These are phyloP conservation scores for Adrianichthys oophorus DNA, from an alignment of 2,797 vertebrate species.

Conservation along the genomic window DNA sequence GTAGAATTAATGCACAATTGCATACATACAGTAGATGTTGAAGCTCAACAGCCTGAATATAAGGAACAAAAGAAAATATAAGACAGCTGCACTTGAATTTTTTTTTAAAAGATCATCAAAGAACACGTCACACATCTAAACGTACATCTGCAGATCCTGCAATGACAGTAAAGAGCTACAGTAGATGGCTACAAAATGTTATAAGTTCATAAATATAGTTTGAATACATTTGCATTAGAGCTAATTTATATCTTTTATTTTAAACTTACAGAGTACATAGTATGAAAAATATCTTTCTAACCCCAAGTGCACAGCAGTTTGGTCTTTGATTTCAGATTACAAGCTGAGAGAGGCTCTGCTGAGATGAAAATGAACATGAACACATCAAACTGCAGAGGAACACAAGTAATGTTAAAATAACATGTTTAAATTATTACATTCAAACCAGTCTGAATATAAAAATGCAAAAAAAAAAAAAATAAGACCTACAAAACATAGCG, in stretches of 20 bases:
- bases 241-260: conserved; percentile 71
- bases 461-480: neutral
- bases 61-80: conserved; percentile 51
- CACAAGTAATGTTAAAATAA: conserved; percentile 30
- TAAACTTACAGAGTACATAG: conserved; percentile 70
- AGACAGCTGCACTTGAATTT: conserved; percentile 64
- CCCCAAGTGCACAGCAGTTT: conserved; percentile 81
- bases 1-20: conserved; percentile 71
- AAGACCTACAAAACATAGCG: neutral
- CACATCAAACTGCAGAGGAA: conserved; percentile 36
- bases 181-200: conserved; percentile 77
- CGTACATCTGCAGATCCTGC: conserved; percentile 47
- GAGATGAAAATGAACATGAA: conserved; percentile 54
- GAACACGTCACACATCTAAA: conserved; percentile 59
- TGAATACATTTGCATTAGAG: conserved; percentile 70
- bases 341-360: conserved; percentile 62
- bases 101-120: conserved; percentile 32
- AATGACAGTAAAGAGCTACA: conserved; percentile 67
- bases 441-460: too few relatives aligned
- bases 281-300: conserved; percentile 79
- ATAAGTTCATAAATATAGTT: conserved; percentile 79
- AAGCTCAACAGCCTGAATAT: conserved; percentile 53
- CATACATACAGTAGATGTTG: conserved; percentile 66
- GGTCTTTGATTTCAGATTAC: conserved; percentile 74
- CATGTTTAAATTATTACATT: conserved; percentile 44